These are phyloP conservation scores for Tursiops truncatus DNA, from an alignment of 2,113 vertebrate species.

Conservation along the genomic window DNA sequence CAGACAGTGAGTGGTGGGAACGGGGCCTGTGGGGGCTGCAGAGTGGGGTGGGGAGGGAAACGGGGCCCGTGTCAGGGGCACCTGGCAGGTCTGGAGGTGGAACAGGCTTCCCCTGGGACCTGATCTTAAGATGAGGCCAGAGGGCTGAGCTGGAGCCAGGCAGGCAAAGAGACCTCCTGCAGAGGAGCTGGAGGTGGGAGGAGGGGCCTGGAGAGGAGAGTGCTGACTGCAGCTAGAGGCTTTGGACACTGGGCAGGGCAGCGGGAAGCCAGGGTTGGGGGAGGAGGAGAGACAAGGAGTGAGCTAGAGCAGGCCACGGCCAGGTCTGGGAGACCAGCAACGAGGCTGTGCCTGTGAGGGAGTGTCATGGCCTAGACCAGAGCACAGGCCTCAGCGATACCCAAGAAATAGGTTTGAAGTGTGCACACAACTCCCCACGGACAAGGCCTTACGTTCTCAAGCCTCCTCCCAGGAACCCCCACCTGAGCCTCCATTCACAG, in stretches of 20 bases:
- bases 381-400: neutral
- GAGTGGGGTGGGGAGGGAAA: neutral
- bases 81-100: neutral
- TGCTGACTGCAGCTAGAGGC: neutral
- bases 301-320: neutral
- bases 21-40: fast-evolving
- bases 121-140: neutral
- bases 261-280: neutral
- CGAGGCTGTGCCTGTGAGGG: neutral
- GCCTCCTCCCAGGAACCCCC: neutral
- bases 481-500: neutral
- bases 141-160: neutral
- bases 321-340: neutral
- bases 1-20: neutral
- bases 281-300: neutral
- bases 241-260: neutral
- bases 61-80: neutral
- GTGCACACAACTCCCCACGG: fast-evolving
- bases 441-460: neutral
- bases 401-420: neutral
- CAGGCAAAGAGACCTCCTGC: neutral
- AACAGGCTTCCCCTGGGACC: neutral
- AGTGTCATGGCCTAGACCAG: neutral
- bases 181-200: neutral
- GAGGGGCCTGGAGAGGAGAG: too few species aligned